Evolutionary conservation across 2,888 invertebrate genomes (phyloP), one percentile per base, ranked within the genome.

Genomic region (Pomacea canaliculata): DNA sequence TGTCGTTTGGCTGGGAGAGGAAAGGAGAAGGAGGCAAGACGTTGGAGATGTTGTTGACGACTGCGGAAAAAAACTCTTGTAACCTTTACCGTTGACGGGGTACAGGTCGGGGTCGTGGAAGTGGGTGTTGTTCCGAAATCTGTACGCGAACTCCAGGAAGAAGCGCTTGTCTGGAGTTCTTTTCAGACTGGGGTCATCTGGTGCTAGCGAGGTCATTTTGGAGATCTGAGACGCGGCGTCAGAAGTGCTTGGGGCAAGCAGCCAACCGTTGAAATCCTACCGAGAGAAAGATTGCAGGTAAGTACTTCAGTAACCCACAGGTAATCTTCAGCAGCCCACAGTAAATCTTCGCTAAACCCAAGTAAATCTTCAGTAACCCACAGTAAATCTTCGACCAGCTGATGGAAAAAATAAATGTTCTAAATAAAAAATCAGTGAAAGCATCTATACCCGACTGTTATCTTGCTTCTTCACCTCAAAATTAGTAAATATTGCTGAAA

Each of bases 191-290:
- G 65, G 62, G 37, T 63, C 70, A 37, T 77, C 70, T 46, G 51
- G 65, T 7, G 46, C 69, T 9, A 76, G 49, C 46, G 80, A 77
- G 79, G 68, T 79, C 94, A 83, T 60, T 89, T 78, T 56, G 86
- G 85, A 7, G 75, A 23, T 80, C 80, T 9, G 83, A 82, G 56
- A 37, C 23, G 65, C 46, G 59, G 75, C 23, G 70, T 67, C 62
- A 19, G 74, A 4, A 63, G 63, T 12, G 1, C 49, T 51, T 27
- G 75, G 12, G 49, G 70, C 19, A 18, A 73, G 68, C 37, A 68
- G 56, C 70, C 70, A 65, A 18, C 12, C 9, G 63, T 75, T 70
- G 63, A 75, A 70, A 10, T 37, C 23, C 69, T 70, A 51, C 12
- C 60, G 12, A 13, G 5, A 51, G 37, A 70, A 48, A 56, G 51